Conservation (phyloP, 2,113 vertebrate genomes). For the Sarotherodon lohbergeri region DNA sequence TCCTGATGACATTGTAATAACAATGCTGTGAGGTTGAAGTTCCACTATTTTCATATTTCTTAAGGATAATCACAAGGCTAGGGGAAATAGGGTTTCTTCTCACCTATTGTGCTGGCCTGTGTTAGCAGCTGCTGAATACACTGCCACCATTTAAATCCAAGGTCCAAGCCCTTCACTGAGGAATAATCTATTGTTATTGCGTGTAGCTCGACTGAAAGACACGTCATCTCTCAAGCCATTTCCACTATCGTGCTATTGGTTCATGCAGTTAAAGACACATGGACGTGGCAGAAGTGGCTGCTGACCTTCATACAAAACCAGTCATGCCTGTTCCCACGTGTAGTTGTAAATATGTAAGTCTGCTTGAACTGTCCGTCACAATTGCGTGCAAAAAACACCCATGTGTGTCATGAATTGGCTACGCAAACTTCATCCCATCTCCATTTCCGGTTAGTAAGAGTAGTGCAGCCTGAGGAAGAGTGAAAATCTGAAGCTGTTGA, state of each 20-base stretch:
- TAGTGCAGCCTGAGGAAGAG: conserved; percentile 1
- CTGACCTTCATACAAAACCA: conserved; percentile 1
- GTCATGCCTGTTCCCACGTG: neutral
- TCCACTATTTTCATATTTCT: conserved; percentile 75
- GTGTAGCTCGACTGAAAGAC: conserved; percentile 28
- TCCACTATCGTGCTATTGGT: neutral
- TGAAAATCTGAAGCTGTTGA: conserved; percentile 1
- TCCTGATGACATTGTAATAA: conserved; percentile 81
- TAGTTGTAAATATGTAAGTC: conserved; percentile 55
- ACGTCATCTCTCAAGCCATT: conserved; percentile 14
- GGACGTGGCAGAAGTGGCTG: neutral
- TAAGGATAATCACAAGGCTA: conserved; percentile 58
- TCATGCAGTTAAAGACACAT: neutral
- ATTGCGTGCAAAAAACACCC: conserved; percentile 10
- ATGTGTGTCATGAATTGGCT: conserved; percentile 28
- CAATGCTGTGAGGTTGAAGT: conserved; percentile 84
- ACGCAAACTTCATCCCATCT: neutral
- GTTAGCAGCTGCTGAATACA: conserved; percentile 70
- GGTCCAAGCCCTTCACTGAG: conserved; percentile 36
- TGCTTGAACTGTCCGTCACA: neutral
- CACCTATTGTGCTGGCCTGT: conserved; percentile 39
- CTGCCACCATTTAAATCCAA: conserved; percentile 66
- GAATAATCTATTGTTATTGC: conserved; percentile 36
- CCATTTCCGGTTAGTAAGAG: conserved; percentile 1
- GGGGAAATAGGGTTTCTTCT: conserved; percentile 45